These are phyloP conservation scores for Saguinus imperator DNA, from an alignment of 2,113 vertebrate species.

Conservation along the genomic window DNA sequence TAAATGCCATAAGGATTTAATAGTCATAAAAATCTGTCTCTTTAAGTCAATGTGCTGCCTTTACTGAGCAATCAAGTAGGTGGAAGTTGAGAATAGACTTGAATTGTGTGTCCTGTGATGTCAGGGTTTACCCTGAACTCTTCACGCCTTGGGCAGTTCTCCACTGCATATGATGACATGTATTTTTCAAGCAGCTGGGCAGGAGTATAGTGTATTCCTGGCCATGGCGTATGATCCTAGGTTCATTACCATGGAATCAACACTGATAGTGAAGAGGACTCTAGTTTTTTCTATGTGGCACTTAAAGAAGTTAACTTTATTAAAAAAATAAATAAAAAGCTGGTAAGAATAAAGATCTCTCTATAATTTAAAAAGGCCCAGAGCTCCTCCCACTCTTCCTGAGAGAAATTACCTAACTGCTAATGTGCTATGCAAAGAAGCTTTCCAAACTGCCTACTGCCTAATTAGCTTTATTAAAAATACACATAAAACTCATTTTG, in stretches of 20 bases:
- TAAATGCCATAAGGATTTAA: background rate
- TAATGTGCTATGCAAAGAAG: slow-evolving; percentile 53
- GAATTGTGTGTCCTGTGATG: background rate
- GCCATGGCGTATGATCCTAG: background rate
- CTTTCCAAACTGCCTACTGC: slow-evolving; percentile 32
- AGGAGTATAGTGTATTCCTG: background rate
- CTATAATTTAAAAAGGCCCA: slow-evolving; percentile 49
- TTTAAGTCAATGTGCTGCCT: background rate
- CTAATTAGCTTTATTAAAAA: slow-evolving; percentile 70
- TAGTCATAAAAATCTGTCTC: background rate
- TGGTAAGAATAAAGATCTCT: slow-evolving; percentile 40
- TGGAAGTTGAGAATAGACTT: background rate
- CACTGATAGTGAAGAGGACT: background rate
- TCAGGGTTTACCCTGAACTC: background rate
- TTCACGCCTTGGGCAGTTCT: background rate
- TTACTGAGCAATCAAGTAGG: background rate
- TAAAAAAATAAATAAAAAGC: background rate
- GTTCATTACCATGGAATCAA: background rate
- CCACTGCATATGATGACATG: background rate
- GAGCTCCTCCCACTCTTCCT: slow-evolving; percentile 38
- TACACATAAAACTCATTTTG: slow-evolving; percentile 33
- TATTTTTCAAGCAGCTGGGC: background rate
- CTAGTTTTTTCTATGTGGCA: background rate
- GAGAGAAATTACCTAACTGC: slow-evolving; percentile 63
- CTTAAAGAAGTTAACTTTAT: slow-evolving; percentile 22